Evolutionary conservation across 2,113 vertebrate genomes (phyloP).

Genomic region (Cathartes aura): DNA sequence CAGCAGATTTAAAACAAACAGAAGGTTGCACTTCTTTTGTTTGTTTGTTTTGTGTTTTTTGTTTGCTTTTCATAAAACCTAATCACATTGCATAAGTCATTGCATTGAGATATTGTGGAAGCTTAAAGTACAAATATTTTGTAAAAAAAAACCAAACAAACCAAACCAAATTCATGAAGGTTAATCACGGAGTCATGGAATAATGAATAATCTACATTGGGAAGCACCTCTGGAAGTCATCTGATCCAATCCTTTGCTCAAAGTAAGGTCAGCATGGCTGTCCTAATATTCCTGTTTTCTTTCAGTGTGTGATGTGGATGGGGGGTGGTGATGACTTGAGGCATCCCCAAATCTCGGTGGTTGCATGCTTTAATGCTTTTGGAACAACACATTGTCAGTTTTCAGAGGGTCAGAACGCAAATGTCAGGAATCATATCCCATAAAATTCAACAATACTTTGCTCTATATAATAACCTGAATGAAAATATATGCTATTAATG

Average conservation of each 20-base stretch:
- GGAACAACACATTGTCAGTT: neutral
- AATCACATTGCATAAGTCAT: neutral
- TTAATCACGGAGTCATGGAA: neutral
- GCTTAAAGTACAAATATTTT: neutral
- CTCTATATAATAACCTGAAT: neutral
- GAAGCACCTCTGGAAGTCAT: neutral
- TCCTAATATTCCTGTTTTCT: neutral
- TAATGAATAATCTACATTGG: neutral
- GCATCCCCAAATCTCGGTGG: neutral
- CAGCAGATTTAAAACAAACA: neutral
- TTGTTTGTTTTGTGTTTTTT: neutral
- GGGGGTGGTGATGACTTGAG: neutral
- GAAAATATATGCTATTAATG: neutral
- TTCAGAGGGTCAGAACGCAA: neutral
- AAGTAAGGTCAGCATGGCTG: neutral
- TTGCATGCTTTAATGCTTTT: neutral
- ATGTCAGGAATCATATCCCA: neutral
- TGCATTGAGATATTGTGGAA: neutral
- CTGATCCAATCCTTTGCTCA: neutral
- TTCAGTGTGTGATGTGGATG: neutral
- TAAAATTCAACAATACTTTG: neutral
- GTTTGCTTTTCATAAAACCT: neutral
- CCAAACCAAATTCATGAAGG: fast-evolving
- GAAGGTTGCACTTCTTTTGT: neutral
- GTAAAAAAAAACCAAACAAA: neutral